Conservation (phyloP, 1,140 invertebrate genomes). For the Neotoxoptera formosana region DNA sequence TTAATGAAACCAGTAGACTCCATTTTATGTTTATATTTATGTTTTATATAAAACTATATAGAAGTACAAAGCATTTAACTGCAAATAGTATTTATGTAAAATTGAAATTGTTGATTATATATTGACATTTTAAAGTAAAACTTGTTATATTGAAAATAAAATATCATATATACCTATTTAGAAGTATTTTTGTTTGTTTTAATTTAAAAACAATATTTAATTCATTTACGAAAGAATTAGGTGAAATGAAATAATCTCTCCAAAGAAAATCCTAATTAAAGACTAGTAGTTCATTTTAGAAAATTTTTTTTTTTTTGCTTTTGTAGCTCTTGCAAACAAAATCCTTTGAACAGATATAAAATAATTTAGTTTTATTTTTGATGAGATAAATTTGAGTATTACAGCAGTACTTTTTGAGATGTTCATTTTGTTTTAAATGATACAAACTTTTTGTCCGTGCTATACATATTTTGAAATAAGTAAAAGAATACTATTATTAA, state of each 20-base stretch:
- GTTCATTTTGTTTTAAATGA: neutral
- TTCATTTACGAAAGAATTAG: neutral
- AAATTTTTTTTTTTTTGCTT: neutral
- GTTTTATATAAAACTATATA: neutral
- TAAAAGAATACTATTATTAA: neutral
- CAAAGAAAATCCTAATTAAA: neutral
- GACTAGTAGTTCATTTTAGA: neutral
- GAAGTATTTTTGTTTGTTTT: neutral
- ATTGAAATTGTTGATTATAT: neutral
- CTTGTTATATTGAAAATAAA: neutral
- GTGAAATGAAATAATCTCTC: neutral
- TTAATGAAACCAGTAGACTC: too few species aligned
- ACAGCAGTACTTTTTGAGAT: neutral
- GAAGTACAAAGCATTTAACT: neutral
- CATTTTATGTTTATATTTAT: neutral
- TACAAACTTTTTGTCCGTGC: neutral
- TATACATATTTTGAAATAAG: neutral
- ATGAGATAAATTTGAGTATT: constrained; percentile 37
- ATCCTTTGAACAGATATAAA: constrained; percentile 16
- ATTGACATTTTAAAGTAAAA: neutral
- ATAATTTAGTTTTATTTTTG: constrained; percentile 17
- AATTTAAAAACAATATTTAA: neutral
- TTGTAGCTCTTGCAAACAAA: neutral
- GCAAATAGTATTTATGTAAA: neutral
- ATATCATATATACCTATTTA: neutral